Conservation (phyloP, 2,797 vertebrate species). For the Limosa lapponica region DNA sequence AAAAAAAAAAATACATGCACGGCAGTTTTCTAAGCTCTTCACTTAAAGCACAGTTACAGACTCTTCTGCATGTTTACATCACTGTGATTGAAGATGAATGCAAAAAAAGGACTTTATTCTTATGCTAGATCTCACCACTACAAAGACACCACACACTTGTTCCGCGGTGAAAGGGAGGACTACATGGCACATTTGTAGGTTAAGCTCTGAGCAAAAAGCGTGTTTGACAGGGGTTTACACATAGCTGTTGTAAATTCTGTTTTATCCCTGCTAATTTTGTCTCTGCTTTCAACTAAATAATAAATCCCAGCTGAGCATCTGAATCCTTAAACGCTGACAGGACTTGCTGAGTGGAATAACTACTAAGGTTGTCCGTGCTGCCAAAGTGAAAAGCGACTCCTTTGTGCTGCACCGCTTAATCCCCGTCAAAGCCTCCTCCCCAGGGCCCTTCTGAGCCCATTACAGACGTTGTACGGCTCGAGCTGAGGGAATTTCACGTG, state of each 20-base stretch:
- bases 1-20: not conserved
- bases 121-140: not conserved
- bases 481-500: not conserved
- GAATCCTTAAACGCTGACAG: not conserved
- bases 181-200: not conserved
- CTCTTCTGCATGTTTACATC: not conserved
- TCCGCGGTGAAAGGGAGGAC: not conserved
- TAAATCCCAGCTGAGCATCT: not conserved
- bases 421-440: not conserved
- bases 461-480: not conserved
- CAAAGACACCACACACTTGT: not conserved
- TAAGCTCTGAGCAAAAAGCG: slow-evolving; percentile 3
- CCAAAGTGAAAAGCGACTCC: not conserved
- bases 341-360: not conserved
- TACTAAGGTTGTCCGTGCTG: not conserved
- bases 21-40: not conserved
- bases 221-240: slow-evolving; percentile 1
- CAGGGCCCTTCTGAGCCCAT: not conserved
- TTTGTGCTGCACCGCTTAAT: not conserved
- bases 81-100: not conserved
- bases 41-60: not conserved
- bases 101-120: not conserved
- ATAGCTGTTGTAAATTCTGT: slow-evolving; percentile 23
- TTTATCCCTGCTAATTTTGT: slow-evolving; percentile 32
- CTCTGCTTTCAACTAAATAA: not conserved